phyloP scores from a whole-genome alignment of 64 coral and sea anemone species.

The Montipora sp. region DNA sequence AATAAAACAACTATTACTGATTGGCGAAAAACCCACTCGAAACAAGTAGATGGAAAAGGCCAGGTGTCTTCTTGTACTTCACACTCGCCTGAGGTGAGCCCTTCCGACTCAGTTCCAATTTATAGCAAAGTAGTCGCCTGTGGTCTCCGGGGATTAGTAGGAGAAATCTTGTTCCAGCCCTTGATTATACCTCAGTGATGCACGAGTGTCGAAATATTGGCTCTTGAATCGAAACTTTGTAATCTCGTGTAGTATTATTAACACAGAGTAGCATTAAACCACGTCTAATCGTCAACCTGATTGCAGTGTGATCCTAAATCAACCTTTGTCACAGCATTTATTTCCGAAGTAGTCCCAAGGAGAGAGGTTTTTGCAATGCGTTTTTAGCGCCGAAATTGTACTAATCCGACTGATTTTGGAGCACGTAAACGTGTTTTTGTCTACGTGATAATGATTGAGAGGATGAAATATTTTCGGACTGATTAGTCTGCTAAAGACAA shows the following conservation, averaged over 20 bases:
- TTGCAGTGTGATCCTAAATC: neutral
- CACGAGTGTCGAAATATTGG: too few species aligned
- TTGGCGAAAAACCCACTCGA: neutral
- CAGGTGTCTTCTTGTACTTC: too few species aligned
- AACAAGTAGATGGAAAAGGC: neutral
- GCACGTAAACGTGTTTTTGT: conserved; percentile 12
- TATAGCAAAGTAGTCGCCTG: neutral
- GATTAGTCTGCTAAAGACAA: conserved; percentile 38
- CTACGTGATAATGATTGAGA: conserved; percentile 16
- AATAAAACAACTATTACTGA: neutral
- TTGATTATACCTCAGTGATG: too few species aligned
- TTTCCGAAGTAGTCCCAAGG: neutral
- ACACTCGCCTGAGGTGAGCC: too few species aligned
- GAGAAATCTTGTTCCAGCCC: too few species aligned
- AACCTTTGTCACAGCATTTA: neutral
- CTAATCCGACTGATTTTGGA: neutral
- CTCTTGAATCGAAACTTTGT: too few species aligned
- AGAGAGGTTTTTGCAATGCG: neutral
- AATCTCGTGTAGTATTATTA: too few species aligned
- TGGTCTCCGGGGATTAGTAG: too few species aligned
- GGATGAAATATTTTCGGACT: conserved; percentile 42
- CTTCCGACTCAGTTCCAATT: neutral
- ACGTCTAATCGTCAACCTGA: too few species aligned
- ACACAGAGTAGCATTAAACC: too few species aligned
- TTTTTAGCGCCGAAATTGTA: neutral